phyloP scores from a whole-genome alignment of 2,888 invertebrate species.

The Idaea dimidiata region DNA sequence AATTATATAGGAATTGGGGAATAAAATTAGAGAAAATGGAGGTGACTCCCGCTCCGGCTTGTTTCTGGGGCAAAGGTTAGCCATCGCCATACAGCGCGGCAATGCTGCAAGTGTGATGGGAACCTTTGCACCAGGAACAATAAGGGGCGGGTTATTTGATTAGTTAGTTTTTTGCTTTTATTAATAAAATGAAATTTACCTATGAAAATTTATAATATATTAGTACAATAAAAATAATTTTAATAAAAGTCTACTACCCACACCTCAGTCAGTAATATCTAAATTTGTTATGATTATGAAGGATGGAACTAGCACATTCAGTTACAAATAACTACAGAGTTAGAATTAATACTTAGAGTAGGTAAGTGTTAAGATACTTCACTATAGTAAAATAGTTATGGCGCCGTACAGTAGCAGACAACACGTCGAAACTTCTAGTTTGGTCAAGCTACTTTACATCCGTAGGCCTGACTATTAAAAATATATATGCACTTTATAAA shows the following conservation, averaged over 20 bases:
- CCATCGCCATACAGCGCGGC: too few species aligned
- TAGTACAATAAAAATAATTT: constrained; percentile 2
- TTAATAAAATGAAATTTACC: too few species aligned
- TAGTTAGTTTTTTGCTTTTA: too few species aligned
- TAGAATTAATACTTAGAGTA: constrained; percentile 58
- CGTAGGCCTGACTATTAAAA: constrained; percentile 32
- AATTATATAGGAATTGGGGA: too few species aligned
- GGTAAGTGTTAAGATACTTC: constrained; percentile 47
- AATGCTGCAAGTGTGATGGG: too few species aligned
- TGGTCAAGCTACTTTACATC: constrained; percentile 36
- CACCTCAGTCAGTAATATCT: constrained; percentile 48
- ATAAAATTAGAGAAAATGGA: too few species aligned
- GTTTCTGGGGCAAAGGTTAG: too few species aligned
- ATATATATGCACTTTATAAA: constrained; percentile 16
- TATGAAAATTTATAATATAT: too few species aligned
- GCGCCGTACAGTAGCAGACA: constrained; percentile 30
- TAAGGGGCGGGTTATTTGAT: too few species aligned
- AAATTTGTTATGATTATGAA: constrained; percentile 55
- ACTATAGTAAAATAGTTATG: constrained; percentile 51
- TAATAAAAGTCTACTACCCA: constrained; percentile 31
- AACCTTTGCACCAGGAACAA: too few species aligned
- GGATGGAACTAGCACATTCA: constrained; percentile 72
- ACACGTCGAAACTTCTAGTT: constrained; percentile 21
- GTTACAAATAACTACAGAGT: constrained; percentile 63
- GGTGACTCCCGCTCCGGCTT: too few species aligned